A percentile compares a stretch with the other conserved stretches of the same genome.
These are phyloP conservation scores for Protonemura montana DNA, from an alignment of 2,888 invertebrate species.

Conservation along the genomic window DNA sequence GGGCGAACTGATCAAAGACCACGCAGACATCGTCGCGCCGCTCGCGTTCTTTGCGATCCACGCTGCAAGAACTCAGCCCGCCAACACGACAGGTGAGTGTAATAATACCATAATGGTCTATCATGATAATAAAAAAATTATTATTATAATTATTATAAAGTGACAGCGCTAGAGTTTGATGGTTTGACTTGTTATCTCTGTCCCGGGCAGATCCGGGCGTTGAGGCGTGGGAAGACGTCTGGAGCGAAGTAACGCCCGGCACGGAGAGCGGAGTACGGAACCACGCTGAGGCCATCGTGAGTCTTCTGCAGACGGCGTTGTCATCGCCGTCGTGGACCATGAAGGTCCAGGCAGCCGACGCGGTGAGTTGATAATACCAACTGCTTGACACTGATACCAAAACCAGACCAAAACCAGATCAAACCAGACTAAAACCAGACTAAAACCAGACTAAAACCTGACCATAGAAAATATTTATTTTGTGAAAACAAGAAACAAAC, in stretches of 20 bases:
- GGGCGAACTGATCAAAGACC: constrained; percentile 81
- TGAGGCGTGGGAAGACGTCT: constrained; percentile 85
- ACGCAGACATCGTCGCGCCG: constrained; percentile 78
- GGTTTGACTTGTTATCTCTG: too few species aligned
- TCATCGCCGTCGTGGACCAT: constrained; percentile 87
- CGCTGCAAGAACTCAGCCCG: constrained; percentile 67
- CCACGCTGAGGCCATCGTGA: constrained; percentile 76
- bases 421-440: too few species aligned
- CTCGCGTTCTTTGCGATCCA: constrained; percentile 92
- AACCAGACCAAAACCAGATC: background rate
- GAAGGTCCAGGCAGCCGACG: constrained; percentile 86
- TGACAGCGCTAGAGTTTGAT: too few species aligned
- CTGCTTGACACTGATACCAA: background rate
- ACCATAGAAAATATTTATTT: too few species aligned
- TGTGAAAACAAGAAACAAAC: too few species aligned
- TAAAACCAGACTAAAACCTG: too few species aligned
- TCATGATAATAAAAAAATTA: too few species aligned
- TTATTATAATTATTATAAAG: too few species aligned
- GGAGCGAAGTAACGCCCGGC: constrained; percentile 90
- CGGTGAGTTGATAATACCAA: constrained; percentile 63
- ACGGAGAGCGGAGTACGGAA: constrained; percentile 81
- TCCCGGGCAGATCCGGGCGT: constrained; percentile 59
- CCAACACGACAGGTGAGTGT: constrained; percentile 54
- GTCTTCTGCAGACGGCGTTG: constrained; percentile 73
- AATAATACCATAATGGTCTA: too few species aligned